Evolutionary conservation across 2,113 vertebrate genomes (phyloP).

Genomic region (Cisticola juncidis): DNA sequence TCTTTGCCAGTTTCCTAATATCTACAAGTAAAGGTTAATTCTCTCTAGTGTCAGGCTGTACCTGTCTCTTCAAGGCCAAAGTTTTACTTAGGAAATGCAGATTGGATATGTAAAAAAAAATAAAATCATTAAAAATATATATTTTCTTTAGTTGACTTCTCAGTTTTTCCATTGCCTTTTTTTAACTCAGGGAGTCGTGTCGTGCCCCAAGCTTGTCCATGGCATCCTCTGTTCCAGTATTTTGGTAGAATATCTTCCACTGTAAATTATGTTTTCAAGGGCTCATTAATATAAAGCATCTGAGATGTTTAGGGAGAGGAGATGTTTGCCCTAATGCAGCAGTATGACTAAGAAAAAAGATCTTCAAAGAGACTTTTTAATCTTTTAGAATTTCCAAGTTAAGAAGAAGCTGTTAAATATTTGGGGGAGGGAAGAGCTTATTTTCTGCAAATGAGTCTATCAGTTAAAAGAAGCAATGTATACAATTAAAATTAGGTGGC

Average conservation of each 20-base stretch:
- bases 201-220: background rate
- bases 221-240: background rate
- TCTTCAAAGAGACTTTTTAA: background rate
- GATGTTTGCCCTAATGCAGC: background rate
- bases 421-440: background rate
- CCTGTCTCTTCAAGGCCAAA: background rate
- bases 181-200: background rate
- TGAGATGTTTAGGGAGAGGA: background rate
- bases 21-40: background rate
- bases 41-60: background rate
- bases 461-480: background rate
- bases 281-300: background rate
- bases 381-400: background rate
- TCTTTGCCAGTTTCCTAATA: background rate
- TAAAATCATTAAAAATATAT: accelerated
- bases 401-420: background rate
- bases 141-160: background rate
- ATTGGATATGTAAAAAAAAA: background rate
- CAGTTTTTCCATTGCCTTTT: background rate
- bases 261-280: background rate
- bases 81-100: background rate
- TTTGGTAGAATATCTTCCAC: background rate
- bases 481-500: constrained; percentile 24
- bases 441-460: constrained; percentile 12
- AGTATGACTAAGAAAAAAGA: background rate